Conservation (phyloP, 2,113 vertebrate species). For the Myiozetetes cayanensis region DNA sequence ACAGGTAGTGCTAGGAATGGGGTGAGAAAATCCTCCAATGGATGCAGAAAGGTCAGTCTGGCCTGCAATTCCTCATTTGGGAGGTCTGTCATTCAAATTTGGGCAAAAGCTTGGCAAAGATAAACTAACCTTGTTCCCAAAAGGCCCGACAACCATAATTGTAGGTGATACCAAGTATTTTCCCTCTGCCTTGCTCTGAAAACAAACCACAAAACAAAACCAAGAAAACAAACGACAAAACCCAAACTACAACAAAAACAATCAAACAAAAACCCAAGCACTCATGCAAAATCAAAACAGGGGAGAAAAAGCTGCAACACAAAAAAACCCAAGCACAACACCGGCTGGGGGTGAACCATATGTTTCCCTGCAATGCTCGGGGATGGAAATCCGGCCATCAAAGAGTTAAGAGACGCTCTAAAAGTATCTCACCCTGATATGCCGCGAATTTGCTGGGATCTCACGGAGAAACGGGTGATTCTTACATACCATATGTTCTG, state of each 20-base stretch:
- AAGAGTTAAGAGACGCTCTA: slow-evolving; percentile 49
- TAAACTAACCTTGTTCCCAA: not conserved
- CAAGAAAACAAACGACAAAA: not conserved
- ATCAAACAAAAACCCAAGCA: not conserved
- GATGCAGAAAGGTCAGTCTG: not conserved
- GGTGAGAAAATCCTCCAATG: not conserved
- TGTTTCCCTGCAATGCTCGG: not conserved
- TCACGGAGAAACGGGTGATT: slow-evolving; percentile 9
- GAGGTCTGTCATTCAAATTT: not conserved
- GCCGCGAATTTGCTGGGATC: slow-evolving; percentile 40
- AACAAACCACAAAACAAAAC: no score
- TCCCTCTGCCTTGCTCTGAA: not conserved
- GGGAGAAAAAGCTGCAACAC: not conserved
- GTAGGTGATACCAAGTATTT: not conserved
- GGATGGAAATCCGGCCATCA: not conserved
- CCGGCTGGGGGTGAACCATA: not conserved
- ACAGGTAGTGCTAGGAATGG: not conserved
- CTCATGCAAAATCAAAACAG: not conserved
- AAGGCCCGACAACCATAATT: not conserved
- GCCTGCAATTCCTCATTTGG: not conserved
- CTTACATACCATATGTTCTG: slow-evolving; percentile 61
- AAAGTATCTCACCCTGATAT: slow-evolving; percentile 55
- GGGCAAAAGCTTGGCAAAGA: not conserved
- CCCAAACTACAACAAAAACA: not conserved
- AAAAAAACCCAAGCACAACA: not conserved